These are phyloP conservation scores for Corynorhinus townsendii DNA, from an alignment of 2,113 vertebrate species.

Conservation along the genomic window DNA sequence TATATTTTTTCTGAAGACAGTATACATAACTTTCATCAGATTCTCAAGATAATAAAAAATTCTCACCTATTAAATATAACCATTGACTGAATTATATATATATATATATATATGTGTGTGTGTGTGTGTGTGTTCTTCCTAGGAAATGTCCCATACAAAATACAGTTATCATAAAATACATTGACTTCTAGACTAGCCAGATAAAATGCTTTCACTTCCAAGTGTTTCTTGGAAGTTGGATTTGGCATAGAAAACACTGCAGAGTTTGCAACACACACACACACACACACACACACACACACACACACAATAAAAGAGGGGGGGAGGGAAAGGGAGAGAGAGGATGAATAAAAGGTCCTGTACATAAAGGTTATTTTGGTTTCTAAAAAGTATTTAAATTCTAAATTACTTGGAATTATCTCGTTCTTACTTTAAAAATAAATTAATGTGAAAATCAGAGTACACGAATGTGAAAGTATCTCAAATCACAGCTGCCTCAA, in stretches of 20 bases:
- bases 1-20: neutral
- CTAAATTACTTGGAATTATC: neutral
- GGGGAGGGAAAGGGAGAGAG: neutral
- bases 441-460: conserved; percentile 8
- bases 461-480: neutral
- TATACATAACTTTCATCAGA: neutral
- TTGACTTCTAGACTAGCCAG: conserved; percentile 17
- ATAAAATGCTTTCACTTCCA: conserved; percentile 33
- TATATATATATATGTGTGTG: too few species aligned
- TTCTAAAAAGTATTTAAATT: conserved; percentile 11
- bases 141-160: neutral
- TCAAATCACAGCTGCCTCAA: conserved; percentile 50
- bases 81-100: neutral
- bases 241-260: conserved; percentile 2
- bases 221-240: conserved; percentile 29
- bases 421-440: conserved; percentile 25
- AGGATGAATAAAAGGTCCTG: neutral
- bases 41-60: neutral
- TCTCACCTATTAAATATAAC: neutral
- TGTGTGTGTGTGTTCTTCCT: too few species aligned
- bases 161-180: conserved; percentile 15
- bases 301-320: too few species aligned
- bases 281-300: neutral
- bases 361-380: neutral
- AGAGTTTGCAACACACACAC: neutral